Evolutionary conservation across 2,888 invertebrate genomes (phyloP).

Genomic region (Boloria selene): DNA sequence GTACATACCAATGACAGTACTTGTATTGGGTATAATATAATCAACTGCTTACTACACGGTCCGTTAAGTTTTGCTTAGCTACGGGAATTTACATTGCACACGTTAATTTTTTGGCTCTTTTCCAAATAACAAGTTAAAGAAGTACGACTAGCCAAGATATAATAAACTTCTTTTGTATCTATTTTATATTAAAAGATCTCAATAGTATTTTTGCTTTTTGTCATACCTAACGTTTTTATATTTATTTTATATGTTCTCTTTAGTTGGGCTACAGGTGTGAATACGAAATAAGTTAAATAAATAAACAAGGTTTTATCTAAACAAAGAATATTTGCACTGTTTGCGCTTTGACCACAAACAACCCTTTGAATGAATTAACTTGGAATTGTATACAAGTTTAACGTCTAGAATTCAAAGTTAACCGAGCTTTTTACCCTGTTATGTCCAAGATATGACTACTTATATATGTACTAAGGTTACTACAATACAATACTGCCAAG

Average conservation of each 20-base stretch:
- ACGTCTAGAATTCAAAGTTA: constrained; percentile 19
- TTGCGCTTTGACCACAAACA: constrained; percentile 34
- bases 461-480: not conserved
- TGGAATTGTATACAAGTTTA: constrained; percentile 23
- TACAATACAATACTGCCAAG: not conserved
- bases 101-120: constrained; percentile 21
- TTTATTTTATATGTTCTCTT: not conserved
- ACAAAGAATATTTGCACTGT: constrained; percentile 34
- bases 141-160: constrained; percentile 15
- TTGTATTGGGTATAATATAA: not conserved
- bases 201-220: not conserved
- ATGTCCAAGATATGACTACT: constrained; percentile 6
- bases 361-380: constrained; percentile 37
- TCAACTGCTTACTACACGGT: constrained; percentile 1
- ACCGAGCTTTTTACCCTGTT: constrained; percentile 24
- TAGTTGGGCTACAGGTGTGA: constrained; percentile 5
- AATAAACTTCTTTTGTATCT: constrained; percentile 5
- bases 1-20: no score
- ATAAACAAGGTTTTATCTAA: constrained; percentile 24
- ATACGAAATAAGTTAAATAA: constrained; percentile 22
- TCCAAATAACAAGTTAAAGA: constrained; percentile 20
- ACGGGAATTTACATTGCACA: constrained; percentile 2
- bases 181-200: not conserved
- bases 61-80: constrained; percentile 1
- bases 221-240: not conserved